Percentiles rank a stretch among this genome's conserved stretches.
Conservation (phyloP, 2,888 invertebrate genomes). For the Xylophagus ater region DNA sequence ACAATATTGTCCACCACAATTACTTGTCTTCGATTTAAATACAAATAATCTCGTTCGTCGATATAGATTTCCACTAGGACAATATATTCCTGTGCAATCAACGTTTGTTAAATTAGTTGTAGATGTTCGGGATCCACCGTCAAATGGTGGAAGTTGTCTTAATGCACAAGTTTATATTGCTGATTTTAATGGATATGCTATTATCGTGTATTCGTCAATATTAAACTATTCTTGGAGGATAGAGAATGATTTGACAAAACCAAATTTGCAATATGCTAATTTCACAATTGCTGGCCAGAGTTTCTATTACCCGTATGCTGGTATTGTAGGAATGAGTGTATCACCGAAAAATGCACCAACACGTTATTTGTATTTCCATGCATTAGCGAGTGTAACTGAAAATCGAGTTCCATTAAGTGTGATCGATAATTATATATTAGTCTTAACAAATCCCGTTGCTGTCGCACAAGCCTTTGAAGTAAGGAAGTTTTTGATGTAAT, state of each 20-base stretch:
- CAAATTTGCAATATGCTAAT: slow-evolving; percentile 47
- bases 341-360: slow-evolving; percentile 34
- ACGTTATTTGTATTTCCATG: slow-evolving; percentile 51
- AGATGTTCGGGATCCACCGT: slow-evolving; percentile 44
- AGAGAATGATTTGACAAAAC: slow-evolving; percentile 44
- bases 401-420: slow-evolving; percentile 47
- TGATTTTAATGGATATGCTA: slow-evolving; percentile 48
- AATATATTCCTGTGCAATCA: slow-evolving; percentile 28
- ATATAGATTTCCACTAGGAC: slow-evolving; percentile 28
- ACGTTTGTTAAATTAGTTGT: slow-evolving; percentile 39
- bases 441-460: slow-evolving; percentile 38
- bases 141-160: slow-evolving; percentile 39
- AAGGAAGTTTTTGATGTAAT: neutral
- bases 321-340: slow-evolving; percentile 49
- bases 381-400: slow-evolving; percentile 51
- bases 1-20: slow-evolving; percentile 57
- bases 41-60: slow-evolving; percentile 45
- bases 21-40: slow-evolving; percentile 58
- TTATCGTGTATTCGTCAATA: slow-evolving; percentile 49
- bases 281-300: slow-evolving; percentile 46
- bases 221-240: slow-evolving; percentile 46
- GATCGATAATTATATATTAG: slow-evolving; percentile 44
- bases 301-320: slow-evolving; percentile 60
- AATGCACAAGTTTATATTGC: slow-evolving; percentile 52
- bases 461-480: no score